These are phyloP conservation scores for Paratilapia polleni DNA, from an alignment of 2,113 vertebrate genomes.

Conservation along the genomic window DNA sequence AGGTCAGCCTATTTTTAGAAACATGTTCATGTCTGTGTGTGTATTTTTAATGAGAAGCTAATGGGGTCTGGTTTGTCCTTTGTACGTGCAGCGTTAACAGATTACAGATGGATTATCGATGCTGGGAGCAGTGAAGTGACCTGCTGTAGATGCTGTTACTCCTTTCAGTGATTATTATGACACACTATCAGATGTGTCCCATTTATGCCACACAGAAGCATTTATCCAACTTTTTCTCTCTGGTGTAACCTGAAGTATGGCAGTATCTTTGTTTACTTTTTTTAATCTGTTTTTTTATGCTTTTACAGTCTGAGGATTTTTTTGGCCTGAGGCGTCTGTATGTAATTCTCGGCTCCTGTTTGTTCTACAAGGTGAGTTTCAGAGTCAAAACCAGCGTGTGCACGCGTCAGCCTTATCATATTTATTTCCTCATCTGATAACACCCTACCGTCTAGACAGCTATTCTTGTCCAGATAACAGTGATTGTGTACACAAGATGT, in stretches of 20 bases:
- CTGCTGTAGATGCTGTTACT: background rate
- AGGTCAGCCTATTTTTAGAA: constrained; percentile 36
- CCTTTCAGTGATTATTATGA: background rate
- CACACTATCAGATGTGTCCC: background rate
- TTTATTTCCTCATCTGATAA: background rate
- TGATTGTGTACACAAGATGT: background rate
- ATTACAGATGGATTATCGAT: background rate
- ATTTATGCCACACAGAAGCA: background rate
- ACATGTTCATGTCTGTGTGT: background rate
- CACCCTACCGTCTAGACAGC: background rate
- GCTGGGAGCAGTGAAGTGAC: background rate
- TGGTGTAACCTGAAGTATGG: background rate
- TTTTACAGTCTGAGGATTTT: constrained; percentile 91
- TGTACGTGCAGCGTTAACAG: background rate
- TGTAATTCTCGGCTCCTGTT: constrained; percentile 90
- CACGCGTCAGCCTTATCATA: background rate
- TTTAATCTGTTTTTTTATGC: background rate
- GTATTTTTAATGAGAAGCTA: background rate
- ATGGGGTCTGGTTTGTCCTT: background rate
- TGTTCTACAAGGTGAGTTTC: constrained; percentile 93
- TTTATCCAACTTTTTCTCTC: background rate
- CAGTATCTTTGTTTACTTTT: background rate
- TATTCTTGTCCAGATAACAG: background rate
- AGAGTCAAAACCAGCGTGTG: background rate
- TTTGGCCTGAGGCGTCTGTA: constrained; percentile 93